Evolutionary conservation across 1,140 invertebrate genomes (phyloP), one percentile per base, ranked within the genome.

Genomic region (Mactra quadrangularis): DNA sequence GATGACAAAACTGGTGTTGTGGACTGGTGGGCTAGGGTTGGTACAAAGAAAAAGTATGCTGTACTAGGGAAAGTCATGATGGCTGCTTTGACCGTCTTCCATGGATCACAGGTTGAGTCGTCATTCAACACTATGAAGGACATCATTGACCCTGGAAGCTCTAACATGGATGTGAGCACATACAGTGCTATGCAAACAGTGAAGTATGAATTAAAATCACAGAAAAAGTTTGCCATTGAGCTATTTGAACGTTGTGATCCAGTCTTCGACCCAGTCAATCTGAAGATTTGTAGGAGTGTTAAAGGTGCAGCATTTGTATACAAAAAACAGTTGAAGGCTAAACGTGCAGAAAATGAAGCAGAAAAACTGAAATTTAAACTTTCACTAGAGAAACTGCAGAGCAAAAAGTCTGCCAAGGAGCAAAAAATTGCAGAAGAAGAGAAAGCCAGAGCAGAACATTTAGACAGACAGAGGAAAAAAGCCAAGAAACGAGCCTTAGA

Each of bases 401-500:
- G 17, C 7, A 57, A 57, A 7, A 19, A 57, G 22, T 19, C 17
- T 7, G 53, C 17, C 7, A 57, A 57, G 17, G 25, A n/a, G 17
- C 17, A 57, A 22, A 57, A 57, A 57, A 6, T 57, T n/a, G 53
- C 17, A 27, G 17, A n/a, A 9, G 53, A 13, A n/a, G 53, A 57
- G 53, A 57, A 57, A 27, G 53, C 53, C 7, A 19, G 17, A 27
- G 17, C 25, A 7, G 25, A 19, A n/a, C 53, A 57, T 57, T 27
- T 57, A 9, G 7, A 57, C 6, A 57, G 25, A n/a, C 9, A 57
- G 25, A 9, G 9, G 25, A 57, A 57, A 27, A 57, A 57, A n/a
- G 53, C 53, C 9, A 57, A 57, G 53, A 57, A 57, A 57, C 17
- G 53, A 22, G 53, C 17, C 7, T 27, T 57, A n/a, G 53, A 57